A percentile compares a stretch with the other conserved stretches of the same genome.
Conservation (phyloP, 23 tunicate genomes). For the Trididemnum nubilum region DNA sequence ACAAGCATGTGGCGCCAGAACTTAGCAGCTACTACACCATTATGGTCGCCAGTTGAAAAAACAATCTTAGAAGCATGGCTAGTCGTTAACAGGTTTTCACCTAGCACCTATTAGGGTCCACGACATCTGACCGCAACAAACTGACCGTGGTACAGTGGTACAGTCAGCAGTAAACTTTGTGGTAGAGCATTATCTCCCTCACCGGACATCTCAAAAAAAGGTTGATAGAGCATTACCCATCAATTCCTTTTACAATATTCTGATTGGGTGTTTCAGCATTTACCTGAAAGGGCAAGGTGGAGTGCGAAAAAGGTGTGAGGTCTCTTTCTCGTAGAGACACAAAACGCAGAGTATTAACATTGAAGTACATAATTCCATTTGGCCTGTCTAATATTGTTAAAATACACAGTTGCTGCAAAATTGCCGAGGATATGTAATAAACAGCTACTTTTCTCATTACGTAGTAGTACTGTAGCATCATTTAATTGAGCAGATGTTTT, state of each 20-base stretch:
- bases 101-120: no score
- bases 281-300: slow-evolving; percentile 3
- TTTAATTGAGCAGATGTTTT: not conserved
- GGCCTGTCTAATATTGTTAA: not conserved
- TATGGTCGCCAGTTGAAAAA: not conserved
- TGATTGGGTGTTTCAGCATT: not conserved
- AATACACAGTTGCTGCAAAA: not conserved
- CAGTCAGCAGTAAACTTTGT: not conserved
- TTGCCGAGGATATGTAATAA: not conserved
- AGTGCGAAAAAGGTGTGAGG: slow-evolving; percentile 2
- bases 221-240: slow-evolving; percentile 1
- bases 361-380: not conserved
- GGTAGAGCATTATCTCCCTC: slow-evolving; percentile 2
- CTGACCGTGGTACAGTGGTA: not conserved
- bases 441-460: not conserved
- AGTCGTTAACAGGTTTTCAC: not conserved
- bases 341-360: not conserved
- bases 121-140: no score
- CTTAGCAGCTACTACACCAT: slow-evolving; percentile 1
- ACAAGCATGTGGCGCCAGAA: not conserved
- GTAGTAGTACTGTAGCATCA: slow-evolving; percentile 1
- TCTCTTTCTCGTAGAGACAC: slow-evolving; percentile 1
- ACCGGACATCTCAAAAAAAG: not conserved
- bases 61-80: not conserved
- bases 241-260: not conserved